Evolutionary conservation across 2,797 vertebrate species (phyloP).

Genomic region (Onychomys leucogaster): DNA sequence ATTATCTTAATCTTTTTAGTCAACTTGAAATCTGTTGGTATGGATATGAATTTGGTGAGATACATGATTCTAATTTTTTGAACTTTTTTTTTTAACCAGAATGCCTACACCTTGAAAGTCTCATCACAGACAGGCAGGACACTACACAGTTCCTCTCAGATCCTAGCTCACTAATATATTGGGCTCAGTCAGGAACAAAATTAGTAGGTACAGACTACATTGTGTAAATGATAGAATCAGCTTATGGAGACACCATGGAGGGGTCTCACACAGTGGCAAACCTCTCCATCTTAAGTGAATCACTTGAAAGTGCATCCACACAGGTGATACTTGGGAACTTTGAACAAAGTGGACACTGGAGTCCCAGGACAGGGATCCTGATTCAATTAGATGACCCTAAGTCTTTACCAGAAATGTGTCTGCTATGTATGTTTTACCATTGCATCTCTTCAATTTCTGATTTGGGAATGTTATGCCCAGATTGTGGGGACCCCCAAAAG

Average conservation of each 20-base stretch:
- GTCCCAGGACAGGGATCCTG: too few relatives aligned
- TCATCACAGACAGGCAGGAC: neutral
- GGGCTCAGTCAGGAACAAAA: neutral
- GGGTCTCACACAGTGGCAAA: neutral
- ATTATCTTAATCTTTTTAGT: neutral
- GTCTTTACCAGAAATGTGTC: too few relatives aligned
- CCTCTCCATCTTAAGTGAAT: too few relatives aligned
- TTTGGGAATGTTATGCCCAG: too few relatives aligned
- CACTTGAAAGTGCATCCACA: too few relatives aligned
- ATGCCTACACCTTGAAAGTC: neutral
- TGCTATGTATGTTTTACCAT: too few relatives aligned
- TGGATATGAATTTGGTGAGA: neutral
- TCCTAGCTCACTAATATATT: neutral
- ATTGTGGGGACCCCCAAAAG: too few relatives aligned
- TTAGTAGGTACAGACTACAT: neutral
- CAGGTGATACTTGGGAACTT: too few relatives aligned
- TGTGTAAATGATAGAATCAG: neutral
- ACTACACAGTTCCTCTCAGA: neutral
- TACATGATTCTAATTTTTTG: neutral
- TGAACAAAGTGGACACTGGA: too few relatives aligned
- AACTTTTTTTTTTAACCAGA: neutral
- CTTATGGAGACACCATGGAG: neutral
- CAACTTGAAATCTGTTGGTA: neutral
- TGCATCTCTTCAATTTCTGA: too few relatives aligned
- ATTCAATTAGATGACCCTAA: too few relatives aligned